Evolutionary conservation across 2,113 vertebrate genomes (phyloP).

Genomic region (Tiliqua scincoides): DNA sequence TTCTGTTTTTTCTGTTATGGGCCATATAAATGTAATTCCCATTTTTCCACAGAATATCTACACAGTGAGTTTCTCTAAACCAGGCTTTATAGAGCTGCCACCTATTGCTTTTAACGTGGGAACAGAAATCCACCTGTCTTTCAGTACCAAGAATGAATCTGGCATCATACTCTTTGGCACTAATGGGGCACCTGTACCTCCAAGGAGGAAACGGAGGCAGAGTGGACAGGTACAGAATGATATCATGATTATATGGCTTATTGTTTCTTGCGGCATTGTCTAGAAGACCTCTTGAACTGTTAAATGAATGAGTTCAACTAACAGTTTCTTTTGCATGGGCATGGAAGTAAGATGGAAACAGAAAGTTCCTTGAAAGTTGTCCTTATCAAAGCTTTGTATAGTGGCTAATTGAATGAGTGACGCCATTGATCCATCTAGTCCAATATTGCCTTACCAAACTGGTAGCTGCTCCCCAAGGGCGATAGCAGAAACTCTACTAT

Average conservation of each 20-base stretch:
- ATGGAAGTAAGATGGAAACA: not conserved
- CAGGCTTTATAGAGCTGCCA: slow-evolving; percentile 89
- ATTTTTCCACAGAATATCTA: slow-evolving; percentile 85
- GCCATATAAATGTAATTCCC: slow-evolving; percentile 11
- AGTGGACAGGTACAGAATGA: slow-evolving; percentile 71
- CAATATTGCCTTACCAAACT: no score
- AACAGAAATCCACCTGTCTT: slow-evolving; percentile 95
- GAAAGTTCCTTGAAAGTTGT: not conserved
- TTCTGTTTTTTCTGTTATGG: not conserved
- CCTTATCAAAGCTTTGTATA: not conserved
- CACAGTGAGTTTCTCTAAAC: slow-evolving; percentile 90
- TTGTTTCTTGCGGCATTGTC: not conserved
- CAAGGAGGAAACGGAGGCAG: slow-evolving; percentile 88
- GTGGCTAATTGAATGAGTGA: no score
- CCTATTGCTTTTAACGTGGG: slow-evolving; percentile 79
- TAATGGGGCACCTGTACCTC: slow-evolving; percentile 68
- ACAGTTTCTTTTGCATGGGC: not conserved
- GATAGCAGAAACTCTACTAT: no score
- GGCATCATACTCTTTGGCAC: slow-evolving; percentile 90
- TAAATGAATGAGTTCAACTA: not conserved
- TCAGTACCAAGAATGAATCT: slow-evolving; percentile 91
- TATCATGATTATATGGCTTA: not conserved
- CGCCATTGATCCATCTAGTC: no score
- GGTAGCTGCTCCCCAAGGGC: no score
- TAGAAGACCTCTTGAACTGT: not conserved